Conservation (phyloP, 2,888 invertebrate species). For the Drosophila austrosaltans region DNA sequence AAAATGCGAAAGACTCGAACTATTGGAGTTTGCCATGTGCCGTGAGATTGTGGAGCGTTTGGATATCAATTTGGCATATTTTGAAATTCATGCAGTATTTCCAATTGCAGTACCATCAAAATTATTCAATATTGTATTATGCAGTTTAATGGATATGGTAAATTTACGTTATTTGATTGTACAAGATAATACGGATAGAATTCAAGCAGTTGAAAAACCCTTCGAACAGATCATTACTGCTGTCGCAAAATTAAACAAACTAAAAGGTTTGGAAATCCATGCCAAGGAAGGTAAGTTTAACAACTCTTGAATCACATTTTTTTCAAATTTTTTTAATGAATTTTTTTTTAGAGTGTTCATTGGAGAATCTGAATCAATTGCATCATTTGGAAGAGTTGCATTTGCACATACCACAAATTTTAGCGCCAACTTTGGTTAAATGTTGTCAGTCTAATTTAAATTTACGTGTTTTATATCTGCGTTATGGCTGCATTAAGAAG, state of each 20-base stretch:
- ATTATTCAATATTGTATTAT: conserved; percentile 46
- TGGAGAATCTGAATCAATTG: conserved; percentile 37
- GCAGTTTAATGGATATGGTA: conserved; percentile 45
- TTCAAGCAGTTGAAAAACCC: conserved; percentile 31
- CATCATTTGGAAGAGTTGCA: conserved; percentile 44
- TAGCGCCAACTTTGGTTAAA: conserved; percentile 28
- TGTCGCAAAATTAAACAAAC: conserved; percentile 18
- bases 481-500: conserved; percentile 38
- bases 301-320: neutral
- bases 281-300: conserved; percentile 42
- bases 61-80: conserved; percentile 51
- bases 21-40: conserved; percentile 51
- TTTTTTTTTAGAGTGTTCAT: conserved; percentile 34
- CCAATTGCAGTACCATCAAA: neutral
- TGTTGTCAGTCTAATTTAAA: conserved; percentile 53
- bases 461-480: conserved; percentile 42
- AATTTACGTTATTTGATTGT: conserved; percentile 39
- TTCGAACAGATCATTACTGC: conserved; percentile 49
- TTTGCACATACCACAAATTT: conserved; percentile 35
- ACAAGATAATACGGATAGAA: conserved; percentile 23
- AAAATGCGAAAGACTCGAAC: conserved; percentile 6
- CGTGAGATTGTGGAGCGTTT: conserved; percentile 44
- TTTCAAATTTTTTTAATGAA: neutral
- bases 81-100: conserved; percentile 24
- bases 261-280: conserved; percentile 40